These are phyloP conservation scores for Eucera pruinosa DNA, from an alignment of 2,888 invertebrate species.

Conservation along the genomic window DNA sequence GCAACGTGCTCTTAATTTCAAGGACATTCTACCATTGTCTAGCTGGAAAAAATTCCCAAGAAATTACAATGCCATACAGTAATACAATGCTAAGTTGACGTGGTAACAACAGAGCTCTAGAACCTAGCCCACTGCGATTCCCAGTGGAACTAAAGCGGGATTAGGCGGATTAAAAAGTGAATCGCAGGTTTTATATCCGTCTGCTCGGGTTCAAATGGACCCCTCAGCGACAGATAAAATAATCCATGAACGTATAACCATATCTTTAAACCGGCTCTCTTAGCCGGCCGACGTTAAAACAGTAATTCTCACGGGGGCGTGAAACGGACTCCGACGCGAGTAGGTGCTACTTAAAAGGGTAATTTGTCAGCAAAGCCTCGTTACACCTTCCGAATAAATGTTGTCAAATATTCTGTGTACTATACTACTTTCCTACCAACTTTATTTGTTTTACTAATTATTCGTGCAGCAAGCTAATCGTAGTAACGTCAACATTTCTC, in stretches of 20 bases:
- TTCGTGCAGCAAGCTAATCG: too few species aligned
- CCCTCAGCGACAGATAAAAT: constrained; percentile 11
- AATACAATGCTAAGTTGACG: constrained; percentile 1
- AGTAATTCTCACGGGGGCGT: constrained; percentile 24
- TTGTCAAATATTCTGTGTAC: too few species aligned
- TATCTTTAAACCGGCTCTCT: constrained; percentile 20
- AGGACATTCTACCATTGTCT: background rate
- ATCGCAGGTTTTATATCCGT: constrained; percentile 20
- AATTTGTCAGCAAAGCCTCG: constrained; percentile 21
- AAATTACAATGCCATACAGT: background rate
- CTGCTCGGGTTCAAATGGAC: constrained; percentile 17
- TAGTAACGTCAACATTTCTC: too few species aligned
- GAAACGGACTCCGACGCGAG: constrained; percentile 17
- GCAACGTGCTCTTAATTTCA: background rate
- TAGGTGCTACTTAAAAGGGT: constrained; percentile 7
- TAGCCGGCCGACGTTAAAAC: constrained; percentile 19
- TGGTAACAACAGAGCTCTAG: background rate
- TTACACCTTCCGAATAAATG: background rate
- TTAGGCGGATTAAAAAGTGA: constrained; percentile 31
- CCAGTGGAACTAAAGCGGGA: constrained; percentile 1
- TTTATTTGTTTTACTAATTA: too few species aligned
- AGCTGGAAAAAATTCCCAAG: background rate
- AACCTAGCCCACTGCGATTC: background rate
- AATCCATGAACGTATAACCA: constrained; percentile 12
- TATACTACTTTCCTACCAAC: too few species aligned